Evolutionary conservation across 2,797 vertebrate species (phyloP).

Genomic region (Xiphorhynchus erythropygius): DNA sequence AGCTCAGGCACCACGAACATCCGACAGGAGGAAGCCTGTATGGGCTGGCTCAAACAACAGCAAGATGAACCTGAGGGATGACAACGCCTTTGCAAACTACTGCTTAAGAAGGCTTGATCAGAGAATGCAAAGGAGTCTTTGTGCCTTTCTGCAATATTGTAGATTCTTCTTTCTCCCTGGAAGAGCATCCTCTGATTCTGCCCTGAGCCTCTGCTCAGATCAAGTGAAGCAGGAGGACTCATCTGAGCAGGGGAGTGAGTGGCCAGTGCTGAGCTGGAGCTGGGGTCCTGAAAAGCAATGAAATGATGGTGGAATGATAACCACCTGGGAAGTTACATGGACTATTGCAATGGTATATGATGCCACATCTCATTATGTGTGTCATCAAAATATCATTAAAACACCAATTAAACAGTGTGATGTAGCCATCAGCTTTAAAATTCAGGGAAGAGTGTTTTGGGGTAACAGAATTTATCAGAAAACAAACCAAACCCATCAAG

Average conservation of each 20-base stretch:
- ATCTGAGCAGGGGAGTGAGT: neutral
- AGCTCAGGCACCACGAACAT: neutral
- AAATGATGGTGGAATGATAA: neutral
- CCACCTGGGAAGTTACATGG: neutral
- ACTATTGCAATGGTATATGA: neutral
- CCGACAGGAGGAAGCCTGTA: neutral
- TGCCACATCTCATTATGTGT: neutral
- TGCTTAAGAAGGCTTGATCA: neutral
- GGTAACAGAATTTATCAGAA: neutral
- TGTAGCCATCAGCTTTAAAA: neutral
- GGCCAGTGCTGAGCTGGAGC: neutral
- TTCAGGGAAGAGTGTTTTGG: neutral
- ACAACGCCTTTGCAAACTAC: neutral
- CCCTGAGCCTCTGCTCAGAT: neutral
- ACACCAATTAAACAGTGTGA: neutral
- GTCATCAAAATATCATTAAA: neutral
- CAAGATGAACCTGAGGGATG: neutral
- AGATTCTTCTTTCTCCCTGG: neutral
- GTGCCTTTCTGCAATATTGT: neutral
- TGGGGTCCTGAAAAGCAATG: neutral
- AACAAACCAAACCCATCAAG: neutral
- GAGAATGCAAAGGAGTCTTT: neutral
- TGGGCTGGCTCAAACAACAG: rapidly evolving
- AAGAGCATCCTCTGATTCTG: neutral
- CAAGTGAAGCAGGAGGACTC: neutral